Evolutionary conservation across 2,888 invertebrate species (phyloP).

Genomic region (Drosophila tanythrix): DNA sequence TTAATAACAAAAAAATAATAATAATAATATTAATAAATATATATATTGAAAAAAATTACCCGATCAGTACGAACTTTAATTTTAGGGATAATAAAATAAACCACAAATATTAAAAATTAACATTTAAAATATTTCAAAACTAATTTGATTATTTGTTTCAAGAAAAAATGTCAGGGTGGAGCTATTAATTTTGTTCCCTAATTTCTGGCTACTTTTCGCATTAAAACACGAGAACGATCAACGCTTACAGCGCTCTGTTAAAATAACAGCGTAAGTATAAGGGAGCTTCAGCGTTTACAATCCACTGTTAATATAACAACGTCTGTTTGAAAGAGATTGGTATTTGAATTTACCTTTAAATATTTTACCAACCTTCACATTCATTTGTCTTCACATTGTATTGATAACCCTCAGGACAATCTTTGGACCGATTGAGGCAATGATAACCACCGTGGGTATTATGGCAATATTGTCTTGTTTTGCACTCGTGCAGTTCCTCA

Average conservation of each 20-base stretch:
- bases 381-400: conserved; percentile 86
- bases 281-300: not conserved
- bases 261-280: not conserved
- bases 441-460: conserved; percentile 89
- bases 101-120: not conserved
- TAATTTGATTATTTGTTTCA: not conserved
- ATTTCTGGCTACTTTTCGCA: not conserved
- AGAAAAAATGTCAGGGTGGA: not conserved
- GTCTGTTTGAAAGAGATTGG: not conserved
- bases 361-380: conserved; percentile 87
- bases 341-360: not conserved
- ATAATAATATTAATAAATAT: too few relatives aligned
- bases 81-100: not conserved
- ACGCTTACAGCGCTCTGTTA: not conserved
- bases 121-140: not conserved
- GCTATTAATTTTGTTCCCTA: not conserved
- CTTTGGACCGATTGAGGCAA: conserved; percentile 85
- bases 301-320: too few relatives aligned
- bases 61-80: too few relatives aligned
- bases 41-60: too few relatives aligned
- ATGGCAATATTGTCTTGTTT: conserved; percentile 87
- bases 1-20: too few relatives aligned
- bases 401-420: conserved; percentile 86
- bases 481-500: conserved; percentile 89
- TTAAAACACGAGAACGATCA: not conserved